Conservation (phyloP, 1,140 invertebrate genomes). For the Anoplophora glabripennis region DNA sequence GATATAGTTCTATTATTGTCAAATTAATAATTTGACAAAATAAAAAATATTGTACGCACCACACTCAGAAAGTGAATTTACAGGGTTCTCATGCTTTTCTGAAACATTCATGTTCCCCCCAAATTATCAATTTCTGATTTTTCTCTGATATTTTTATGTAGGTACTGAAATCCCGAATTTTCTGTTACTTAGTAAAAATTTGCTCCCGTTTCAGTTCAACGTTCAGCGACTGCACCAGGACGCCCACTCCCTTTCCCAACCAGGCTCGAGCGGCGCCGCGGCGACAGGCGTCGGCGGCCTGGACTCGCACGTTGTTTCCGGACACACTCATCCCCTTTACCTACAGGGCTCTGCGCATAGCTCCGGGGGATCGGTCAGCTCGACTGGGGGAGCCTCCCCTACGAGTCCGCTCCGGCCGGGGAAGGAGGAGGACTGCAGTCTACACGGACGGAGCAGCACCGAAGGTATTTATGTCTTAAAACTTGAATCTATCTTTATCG, state of each 20-base stretch:
- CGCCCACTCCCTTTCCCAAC: slow-evolving; percentile 39
- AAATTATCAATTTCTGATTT: too few species aligned
- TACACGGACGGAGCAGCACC: slow-evolving; percentile 56
- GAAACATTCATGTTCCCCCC: too few species aligned
- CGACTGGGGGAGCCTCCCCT: slow-evolving; percentile 45
- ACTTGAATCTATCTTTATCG: too few species aligned
- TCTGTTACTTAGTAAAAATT: neutral
- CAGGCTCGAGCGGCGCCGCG: slow-evolving; percentile 24
- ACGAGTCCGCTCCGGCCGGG: slow-evolving; percentile 47
- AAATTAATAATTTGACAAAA: too few species aligned
- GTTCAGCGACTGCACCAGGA: slow-evolving; percentile 43
- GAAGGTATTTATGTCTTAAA: slow-evolving; percentile 46
- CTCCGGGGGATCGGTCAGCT: slow-evolving; percentile 46
- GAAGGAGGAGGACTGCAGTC: slow-evolving; percentile 57
- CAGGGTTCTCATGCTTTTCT: too few species aligned
- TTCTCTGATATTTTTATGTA: too few species aligned
- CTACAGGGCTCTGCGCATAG: slow-evolving; percentile 43
- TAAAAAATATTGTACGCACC: too few species aligned
- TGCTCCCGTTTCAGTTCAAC: slow-evolving; percentile 43
- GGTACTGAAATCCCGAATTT: too few species aligned
- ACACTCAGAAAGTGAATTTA: too few species aligned
- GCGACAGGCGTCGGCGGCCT: slow-evolving; percentile 28
- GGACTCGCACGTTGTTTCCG: slow-evolving; percentile 26
- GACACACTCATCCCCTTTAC: slow-evolving; percentile 39
- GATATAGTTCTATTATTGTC: too few species aligned